Evolutionary conservation across 2,888 invertebrate genomes (phyloP).

Genomic region (Caenorhabditis sinica): DNA sequence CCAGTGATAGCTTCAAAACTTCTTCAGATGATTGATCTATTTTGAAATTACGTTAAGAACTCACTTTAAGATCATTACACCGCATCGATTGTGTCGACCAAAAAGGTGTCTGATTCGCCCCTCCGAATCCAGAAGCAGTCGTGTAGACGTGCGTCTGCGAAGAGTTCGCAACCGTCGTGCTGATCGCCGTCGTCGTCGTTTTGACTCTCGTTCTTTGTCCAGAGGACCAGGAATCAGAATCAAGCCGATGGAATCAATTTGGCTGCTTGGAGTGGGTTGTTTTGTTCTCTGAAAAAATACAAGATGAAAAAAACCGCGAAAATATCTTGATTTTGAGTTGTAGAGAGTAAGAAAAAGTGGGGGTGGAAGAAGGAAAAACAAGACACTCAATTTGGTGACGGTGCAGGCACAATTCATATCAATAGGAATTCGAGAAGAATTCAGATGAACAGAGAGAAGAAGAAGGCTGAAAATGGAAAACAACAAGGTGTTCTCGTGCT

Average conservation of each 20-base stretch:
- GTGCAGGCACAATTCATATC: neutral
- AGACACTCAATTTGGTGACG: slow-evolving; percentile 11
- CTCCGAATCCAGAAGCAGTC: slow-evolving; percentile 5
- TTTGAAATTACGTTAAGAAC: no score
- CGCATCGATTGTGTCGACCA: slow-evolving; percentile 61
- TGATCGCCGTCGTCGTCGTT: slow-evolving; percentile 46
- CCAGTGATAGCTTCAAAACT: no score
- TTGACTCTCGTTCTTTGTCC: slow-evolving; percentile 16
- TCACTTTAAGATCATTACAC: slow-evolving; percentile 63
- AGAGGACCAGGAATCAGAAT: slow-evolving; percentile 10
- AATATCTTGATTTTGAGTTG: slow-evolving; percentile 3
- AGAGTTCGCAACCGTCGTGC: slow-evolving; percentile 49
- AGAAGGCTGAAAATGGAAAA: slow-evolving; percentile 18
- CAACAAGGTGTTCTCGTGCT: slow-evolving; percentile 19
- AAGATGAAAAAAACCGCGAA: no score
- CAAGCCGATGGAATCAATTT: neutral
- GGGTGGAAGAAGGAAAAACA: neutral
- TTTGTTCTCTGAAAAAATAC: slow-evolving; percentile 16
- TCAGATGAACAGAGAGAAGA: slow-evolving; percentile 19
- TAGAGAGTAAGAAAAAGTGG: neutral
- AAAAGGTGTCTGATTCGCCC: neutral
- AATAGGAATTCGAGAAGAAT: slow-evolving; percentile 15
- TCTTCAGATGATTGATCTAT: no score
- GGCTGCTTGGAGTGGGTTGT: neutral
- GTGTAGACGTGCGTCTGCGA: slow-evolving; percentile 52